A percentile compares a stretch with the other conserved stretches of the same genome.
These are phyloP conservation scores for Lochmaea crataegi DNA, from an alignment of 2,888 invertebrate species.

Conservation along the genomic window DNA sequence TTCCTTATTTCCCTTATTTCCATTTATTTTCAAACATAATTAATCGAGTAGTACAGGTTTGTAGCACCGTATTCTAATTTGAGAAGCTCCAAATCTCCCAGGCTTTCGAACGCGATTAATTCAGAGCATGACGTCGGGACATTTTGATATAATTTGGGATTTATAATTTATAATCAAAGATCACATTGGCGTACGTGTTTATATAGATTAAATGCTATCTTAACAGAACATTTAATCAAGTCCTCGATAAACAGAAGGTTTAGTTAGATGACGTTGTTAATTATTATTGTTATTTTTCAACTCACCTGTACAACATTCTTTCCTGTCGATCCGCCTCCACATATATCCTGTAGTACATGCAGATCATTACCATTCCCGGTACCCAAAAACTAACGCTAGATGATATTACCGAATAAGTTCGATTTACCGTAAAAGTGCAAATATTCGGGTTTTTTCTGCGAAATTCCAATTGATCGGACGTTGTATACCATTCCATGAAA, in stretches of 20 bases:
- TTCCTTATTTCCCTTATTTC: too few relatives aligned
- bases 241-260: too few relatives aligned
- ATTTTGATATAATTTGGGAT: not conserved
- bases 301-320: constrained; percentile 84
- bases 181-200: not conserved
- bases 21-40: too few relatives aligned
- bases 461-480: constrained; percentile 79
- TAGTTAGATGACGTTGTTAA: too few relatives aligned
- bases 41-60: not conserved
- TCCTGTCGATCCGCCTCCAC: constrained; percentile 87
- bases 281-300: too few relatives aligned
- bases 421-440: constrained; percentile 88
- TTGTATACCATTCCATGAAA: constrained; percentile 95
- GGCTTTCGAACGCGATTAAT: not conserved
- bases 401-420: constrained; percentile 87
- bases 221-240: too few relatives aligned
- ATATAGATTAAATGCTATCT: too few relatives aligned
- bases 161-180: not conserved
- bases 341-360: constrained; percentile 91
- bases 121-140: not conserved
- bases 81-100: not conserved
- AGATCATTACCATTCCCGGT: constrained; percentile 92
- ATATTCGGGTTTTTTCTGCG: constrained; percentile 76
- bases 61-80: not conserved
- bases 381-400: constrained; percentile 95